Conservation (phyloP, 2,113 vertebrate species). For the Rhombomys opimus region DNA sequence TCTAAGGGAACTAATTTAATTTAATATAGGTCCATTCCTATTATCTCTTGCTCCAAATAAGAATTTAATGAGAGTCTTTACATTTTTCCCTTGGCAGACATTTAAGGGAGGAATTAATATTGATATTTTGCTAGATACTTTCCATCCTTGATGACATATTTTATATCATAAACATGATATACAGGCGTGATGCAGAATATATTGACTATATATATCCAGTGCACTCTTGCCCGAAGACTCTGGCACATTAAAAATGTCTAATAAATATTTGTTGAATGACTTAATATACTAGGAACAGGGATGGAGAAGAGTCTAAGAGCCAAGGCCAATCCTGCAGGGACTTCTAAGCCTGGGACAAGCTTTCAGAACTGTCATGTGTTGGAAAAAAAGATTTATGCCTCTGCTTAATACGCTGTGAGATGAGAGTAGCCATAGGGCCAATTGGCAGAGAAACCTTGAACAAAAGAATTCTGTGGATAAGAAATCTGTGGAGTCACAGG, state of each 20-base stretch:
- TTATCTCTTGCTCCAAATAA: conserved; percentile 33
- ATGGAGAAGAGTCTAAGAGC: background rate
- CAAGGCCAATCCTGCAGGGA: background rate
- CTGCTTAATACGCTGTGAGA: background rate
- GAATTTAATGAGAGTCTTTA: conserved; percentile 35
- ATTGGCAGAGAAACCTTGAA: background rate
- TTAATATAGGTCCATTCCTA: background rate
- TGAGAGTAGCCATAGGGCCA: background rate
- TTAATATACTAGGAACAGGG: background rate
- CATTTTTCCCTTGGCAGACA: conserved; percentile 21
- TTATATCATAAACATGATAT: background rate
- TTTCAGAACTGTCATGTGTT: background rate
- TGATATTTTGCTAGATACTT: conserved; percentile 55
- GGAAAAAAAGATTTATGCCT: background rate
- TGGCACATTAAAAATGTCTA: conserved; percentile 9
- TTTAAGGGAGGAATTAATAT: conserved; percentile 35
- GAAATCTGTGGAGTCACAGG: background rate
- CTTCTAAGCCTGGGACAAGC: background rate
- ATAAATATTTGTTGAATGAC: conserved; percentile 48
- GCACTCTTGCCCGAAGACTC: background rate
- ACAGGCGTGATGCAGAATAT: background rate
- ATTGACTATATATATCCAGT: conserved; percentile 9
- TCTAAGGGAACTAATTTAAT: background rate
- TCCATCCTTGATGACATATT: background rate
- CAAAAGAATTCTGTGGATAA: background rate